Base-by-base conservation (phyloP, 23 tunicate genomes). In the Ciona savignyi region DNA sequence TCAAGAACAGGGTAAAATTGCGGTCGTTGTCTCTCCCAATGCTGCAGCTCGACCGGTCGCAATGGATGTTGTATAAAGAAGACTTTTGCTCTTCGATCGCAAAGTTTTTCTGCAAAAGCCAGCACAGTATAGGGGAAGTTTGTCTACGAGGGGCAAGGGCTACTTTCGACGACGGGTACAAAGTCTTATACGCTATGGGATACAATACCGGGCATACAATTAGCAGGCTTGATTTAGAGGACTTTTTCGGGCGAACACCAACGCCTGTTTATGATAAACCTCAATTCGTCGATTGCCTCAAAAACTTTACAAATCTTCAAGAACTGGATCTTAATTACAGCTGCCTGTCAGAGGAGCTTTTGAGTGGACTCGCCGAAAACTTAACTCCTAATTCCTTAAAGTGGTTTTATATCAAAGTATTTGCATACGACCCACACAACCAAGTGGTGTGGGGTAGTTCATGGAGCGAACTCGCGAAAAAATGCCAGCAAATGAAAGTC, bases 251-350 rank as follows among this genome's bases (percentile, higher is more conserved):
- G 27, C 34, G 30, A 21, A 72, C 61, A 33, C 60, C 86, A 28
- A 74, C 80, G 30, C 97, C 97, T 1, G 80, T 91, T 15, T 91
- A 67, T 63, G 72, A 77, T 49, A 51, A 56, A 3, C 34, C 83
- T 0, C 86, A 91, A 83, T 91, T 91, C 66, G 81, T 80, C 2
- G 91, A 85, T 26, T 83, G 97, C 74, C 34, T 91, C 30, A 89
- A 83, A 27, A 33, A 91, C 66, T 91, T 86, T 71, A 75, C 72
- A 30, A 22, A 65, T 26, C 83, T 91, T 63, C 83, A 60, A 19
- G 89, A 84, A 56, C 67, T 91, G 1, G 89, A 84, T 30, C n/a
- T 91, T 0, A 91, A 91, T 81, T 91, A 91, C 83, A 85, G 97
- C 56, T 91, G 80, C 64, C 19, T 91, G 21, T 91, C 97, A 21